Conservation (phyloP, 2,888 invertebrate genomes). For the Microplitis deprimator region DNA sequence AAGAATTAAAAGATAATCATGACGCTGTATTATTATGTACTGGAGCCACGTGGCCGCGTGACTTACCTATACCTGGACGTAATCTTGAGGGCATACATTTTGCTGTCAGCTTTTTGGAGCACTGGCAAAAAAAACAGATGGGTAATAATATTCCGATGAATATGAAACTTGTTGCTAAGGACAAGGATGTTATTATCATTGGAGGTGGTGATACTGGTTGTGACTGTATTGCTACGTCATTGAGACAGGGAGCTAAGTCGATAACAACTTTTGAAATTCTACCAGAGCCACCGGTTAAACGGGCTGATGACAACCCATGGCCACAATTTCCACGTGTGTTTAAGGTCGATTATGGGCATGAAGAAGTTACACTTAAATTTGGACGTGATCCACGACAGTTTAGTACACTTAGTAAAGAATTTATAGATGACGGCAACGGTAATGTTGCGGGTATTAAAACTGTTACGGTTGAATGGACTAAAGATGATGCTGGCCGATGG, state of each 20-base stretch:
- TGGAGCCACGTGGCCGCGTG: slow-evolving; percentile 97
- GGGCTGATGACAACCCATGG: slow-evolving; percentile 96
- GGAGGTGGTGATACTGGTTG: slow-evolving; percentile 91
- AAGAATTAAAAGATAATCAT: slow-evolving; percentile 67
- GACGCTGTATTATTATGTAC: slow-evolving; percentile 92
- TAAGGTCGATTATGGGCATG: slow-evolving; percentile 98
- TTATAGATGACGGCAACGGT: slow-evolving; percentile 90
- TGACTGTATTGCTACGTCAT: slow-evolving; percentile 98
- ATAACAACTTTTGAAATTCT: slow-evolving; percentile 98
- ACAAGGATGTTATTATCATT: slow-evolving; percentile 94
- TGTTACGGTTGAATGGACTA: slow-evolving; percentile 93
- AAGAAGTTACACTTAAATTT: slow-evolving; percentile 84
- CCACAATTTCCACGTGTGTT: slow-evolving; percentile 98
- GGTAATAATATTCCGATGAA: slow-evolving; percentile 75
- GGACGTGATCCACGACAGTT: slow-evolving; percentile 95
- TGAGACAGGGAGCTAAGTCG: slow-evolving; percentile 90
- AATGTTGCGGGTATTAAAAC: slow-evolving; percentile 93
- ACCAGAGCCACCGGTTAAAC: slow-evolving; percentile 87
- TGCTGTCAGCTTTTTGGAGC: slow-evolving; percentile 98
- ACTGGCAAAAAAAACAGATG: slow-evolving; percentile 95
- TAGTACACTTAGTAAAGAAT: slow-evolving; percentile 95
- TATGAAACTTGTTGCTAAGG: slow-evolving; percentile 83
- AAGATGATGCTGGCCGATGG: slow-evolving; percentile 93
- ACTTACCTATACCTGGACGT: slow-evolving; percentile 88
- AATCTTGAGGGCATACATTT: slow-evolving; percentile 94